Base-by-base conservation (phyloP, 1,140 invertebrate genomes). In the Aphis gossypii region DNA sequence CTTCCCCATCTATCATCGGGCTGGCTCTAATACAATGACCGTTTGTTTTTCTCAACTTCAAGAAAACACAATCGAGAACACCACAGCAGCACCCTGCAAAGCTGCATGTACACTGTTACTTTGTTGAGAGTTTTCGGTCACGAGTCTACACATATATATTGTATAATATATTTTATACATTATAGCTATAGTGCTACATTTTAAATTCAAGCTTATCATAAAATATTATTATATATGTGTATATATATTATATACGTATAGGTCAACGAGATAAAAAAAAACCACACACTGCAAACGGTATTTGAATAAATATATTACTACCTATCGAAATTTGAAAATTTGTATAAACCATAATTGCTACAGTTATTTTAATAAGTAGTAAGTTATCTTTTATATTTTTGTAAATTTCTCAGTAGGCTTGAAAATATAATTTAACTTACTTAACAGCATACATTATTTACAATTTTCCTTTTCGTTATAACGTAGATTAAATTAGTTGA, bases 31-130 rank as follows among this genome's bases (percentile, higher is more conserved):
- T 60, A n/a, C 38, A 30, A 41, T 76, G 90, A 91, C 68, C 56
- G 54, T 91, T 91, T 91, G 90, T 91, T 91, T 91, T 76, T 76
- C 60, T 91, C 60, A 56, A 89, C 51, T 56, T 89, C 14, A 23
- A 41, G 35, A 89, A 89, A 89, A 89, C 88, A 89, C 7, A 0
- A 1, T 46, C 30, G 2, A 7, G n/a, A 51, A 48, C 30, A 35
- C 8, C 7, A 2, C 30, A 18, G 5, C 23, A 46, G 30, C 11
- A 23, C 5, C 9, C n/a, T 4, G 1, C 3, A 38, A 56, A 41
- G 51, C 30, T n/a, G 11, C 60, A 30, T 30, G 11, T 60, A 60
- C 30, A 60, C 56, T 60, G 11, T 14, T 30, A 76, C 30, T 56
- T 89, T 25, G 8, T 25, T 2, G 21, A 23, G 35, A 20, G 48